A percentile compares a stretch with the other conserved stretches of the same genome.
phyloP scores from a whole-genome alignment of 2,888 invertebrate species.

The Diloba caeruleocephala region DNA sequence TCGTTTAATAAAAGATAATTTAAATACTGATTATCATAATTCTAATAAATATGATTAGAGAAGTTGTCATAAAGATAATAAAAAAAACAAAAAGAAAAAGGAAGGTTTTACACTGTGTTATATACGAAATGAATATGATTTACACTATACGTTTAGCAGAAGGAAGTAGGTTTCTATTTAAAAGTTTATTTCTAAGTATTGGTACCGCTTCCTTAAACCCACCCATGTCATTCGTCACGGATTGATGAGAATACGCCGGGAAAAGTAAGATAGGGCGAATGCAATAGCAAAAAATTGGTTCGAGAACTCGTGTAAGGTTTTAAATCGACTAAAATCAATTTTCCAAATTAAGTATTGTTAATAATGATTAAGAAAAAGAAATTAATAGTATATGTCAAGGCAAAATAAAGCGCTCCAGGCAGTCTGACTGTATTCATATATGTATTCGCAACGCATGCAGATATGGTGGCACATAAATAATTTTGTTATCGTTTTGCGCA shows the following conservation, averaged over 20 bases:
- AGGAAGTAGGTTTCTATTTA: constrained; percentile 3
- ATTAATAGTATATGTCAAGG: constrained; percentile 24
- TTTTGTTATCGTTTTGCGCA: constrained; percentile 34
- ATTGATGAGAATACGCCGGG: not conserved
- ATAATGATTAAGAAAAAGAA: constrained; percentile 9
- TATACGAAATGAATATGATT: too few relatives aligned
- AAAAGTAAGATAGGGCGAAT: constrained; percentile 6
- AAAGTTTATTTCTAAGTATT: not conserved
- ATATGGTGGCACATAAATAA: constrained; percentile 44
- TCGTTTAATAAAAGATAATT: too few relatives aligned
- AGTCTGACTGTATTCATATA: constrained; percentile 22
- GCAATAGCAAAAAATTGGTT: too few relatives aligned
- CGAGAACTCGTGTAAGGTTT: too few relatives aligned
- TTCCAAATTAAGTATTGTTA: not conserved
- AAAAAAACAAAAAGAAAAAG: too few relatives aligned
- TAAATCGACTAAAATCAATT: not conserved
- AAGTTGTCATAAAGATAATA: too few relatives aligned
- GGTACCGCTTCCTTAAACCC: constrained; percentile 6
- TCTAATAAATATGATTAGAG: too few relatives aligned
- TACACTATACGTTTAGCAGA: not conserved
- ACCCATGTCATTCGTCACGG: constrained; percentile 41
- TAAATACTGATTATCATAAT: too few relatives aligned
- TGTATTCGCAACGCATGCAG: constrained; percentile 8
- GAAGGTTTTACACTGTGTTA: too few relatives aligned
- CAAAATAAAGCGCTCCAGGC: constrained; percentile 38